These are phyloP conservation scores for Linnaemya vulpina DNA, from an alignment of 2,888 invertebrate species.

Conservation along the genomic window DNA sequence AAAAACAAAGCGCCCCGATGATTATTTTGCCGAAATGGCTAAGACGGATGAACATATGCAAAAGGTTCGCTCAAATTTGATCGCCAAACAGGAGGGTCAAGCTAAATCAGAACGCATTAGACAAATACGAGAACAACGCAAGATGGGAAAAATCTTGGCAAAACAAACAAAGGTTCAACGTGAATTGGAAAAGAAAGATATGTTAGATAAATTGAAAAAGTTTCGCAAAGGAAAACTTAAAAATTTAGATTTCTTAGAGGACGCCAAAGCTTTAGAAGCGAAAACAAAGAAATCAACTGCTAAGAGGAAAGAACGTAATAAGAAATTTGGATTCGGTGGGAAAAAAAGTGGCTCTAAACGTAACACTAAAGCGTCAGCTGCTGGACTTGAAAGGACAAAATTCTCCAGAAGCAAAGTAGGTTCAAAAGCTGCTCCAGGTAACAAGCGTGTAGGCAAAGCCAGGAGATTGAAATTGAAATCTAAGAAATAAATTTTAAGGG, in stretches of 20 bases:
- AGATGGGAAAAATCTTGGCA: conserved; percentile 95
- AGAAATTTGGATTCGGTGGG: conserved; percentile 97
- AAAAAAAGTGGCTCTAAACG: conserved; percentile 95
- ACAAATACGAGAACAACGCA: conserved; percentile 94
- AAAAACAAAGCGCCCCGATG: conserved; percentile 93
- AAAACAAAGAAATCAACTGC: conserved; percentile 81
- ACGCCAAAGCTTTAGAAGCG: conserved; percentile 83
- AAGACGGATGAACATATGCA: conserved; percentile 99
- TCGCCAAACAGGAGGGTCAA: conserved; percentile 92
- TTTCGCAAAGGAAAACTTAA: conserved; percentile 93
- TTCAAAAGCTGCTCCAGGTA: conserved; percentile 79
- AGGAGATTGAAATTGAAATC: conserved; percentile 81
- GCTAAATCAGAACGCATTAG: conserved; percentile 95
- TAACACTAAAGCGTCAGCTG: conserved; percentile 91
- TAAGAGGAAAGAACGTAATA: conserved; percentile 88
- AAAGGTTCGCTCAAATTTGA: conserved; percentile 92
- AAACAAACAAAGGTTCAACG: conserved; percentile 92
- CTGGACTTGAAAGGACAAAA: conserved; percentile 78
- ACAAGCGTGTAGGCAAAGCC: conserved; percentile 85
- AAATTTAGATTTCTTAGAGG: conserved; percentile 91
- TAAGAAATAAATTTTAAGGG: conserved; percentile 74
- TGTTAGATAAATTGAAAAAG: conserved; percentile 96
- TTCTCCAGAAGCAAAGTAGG: conserved; percentile 76
- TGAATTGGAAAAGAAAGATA: conserved; percentile 94
- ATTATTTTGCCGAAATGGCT: conserved; percentile 99